Conservation (phyloP, 2,113 vertebrate genomes). For the Actenoides hombroni region DNA sequence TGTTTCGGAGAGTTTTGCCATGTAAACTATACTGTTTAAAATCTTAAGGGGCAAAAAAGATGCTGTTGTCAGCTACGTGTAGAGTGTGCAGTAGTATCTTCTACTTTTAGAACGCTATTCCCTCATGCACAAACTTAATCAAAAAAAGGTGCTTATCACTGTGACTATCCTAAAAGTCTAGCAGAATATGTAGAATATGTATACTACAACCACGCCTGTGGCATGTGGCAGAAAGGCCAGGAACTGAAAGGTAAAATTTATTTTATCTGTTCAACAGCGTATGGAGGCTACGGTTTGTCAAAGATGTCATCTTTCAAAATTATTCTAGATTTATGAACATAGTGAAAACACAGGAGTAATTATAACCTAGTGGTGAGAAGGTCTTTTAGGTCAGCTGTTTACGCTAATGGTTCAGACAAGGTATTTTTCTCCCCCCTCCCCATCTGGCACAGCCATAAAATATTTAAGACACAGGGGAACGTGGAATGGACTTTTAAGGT, state of each 20-base stretch:
- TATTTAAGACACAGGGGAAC: constrained; percentile 41
- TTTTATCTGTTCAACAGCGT: not conserved
- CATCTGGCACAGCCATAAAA: constrained; percentile 63
- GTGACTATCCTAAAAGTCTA: not conserved
- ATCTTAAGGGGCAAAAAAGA: not conserved
- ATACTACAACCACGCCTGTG: not conserved
- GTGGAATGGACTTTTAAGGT: not conserved
- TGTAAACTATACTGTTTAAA: not conserved
- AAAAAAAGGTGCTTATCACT: not conserved
- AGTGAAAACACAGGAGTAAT: not conserved
- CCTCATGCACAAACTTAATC: not conserved
- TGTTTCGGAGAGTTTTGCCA: not conserved
- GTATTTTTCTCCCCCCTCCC: not conserved
- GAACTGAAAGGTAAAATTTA: not conserved
- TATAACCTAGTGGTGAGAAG: not conserved
- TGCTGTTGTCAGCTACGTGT: not conserved
- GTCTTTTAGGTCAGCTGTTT: constrained; percentile 44
- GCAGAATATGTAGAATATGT: not conserved
- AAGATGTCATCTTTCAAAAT: not conserved
- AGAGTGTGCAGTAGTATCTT: not conserved
- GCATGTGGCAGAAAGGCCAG: not conserved
- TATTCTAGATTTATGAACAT: not conserved
- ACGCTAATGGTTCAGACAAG: not conserved
- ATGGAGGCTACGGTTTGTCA: not conserved
- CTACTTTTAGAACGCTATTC: not conserved